A percentile compares a stretch with the other conserved stretches of the same genome.
phyloP scores from a whole-genome alignment of 2,888 invertebrate species.

The Macroteleia sp. region DNA sequence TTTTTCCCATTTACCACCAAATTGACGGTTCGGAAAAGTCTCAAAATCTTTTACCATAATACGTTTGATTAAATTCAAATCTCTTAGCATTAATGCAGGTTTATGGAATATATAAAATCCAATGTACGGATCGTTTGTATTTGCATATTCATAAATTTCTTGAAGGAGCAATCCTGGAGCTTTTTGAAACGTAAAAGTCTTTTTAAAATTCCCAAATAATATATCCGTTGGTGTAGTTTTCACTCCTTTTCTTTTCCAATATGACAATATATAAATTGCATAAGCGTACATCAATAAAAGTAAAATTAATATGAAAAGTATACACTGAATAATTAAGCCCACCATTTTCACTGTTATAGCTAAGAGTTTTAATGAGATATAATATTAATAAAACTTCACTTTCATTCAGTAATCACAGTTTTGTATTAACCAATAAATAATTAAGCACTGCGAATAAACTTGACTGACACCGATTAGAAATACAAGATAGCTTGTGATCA shows the following conservation, averaged over 20 bases:
- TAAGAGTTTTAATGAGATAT: no score
- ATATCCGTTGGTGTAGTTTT: slow-evolving; percentile 68
- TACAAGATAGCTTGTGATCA: no score
- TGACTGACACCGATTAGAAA: no score
- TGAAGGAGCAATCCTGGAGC: slow-evolving; percentile 70
- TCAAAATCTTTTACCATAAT: slow-evolving; percentile 85
- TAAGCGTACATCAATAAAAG: slow-evolving; percentile 64
- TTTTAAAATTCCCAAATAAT: slow-evolving; percentile 74
- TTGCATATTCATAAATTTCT: slow-evolving; percentile 72
- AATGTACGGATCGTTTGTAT: slow-evolving; percentile 76
- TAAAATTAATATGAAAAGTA: background rate
- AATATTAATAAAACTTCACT: no score
- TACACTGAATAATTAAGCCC: no score
- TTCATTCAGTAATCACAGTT: no score
- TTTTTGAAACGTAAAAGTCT: slow-evolving; percentile 69
- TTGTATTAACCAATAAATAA: no score
- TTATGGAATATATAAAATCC: slow-evolving; percentile 84
- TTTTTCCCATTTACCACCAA: slow-evolving; percentile 77
- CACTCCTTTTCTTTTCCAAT: slow-evolving; percentile 73
- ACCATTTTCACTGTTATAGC: no score
- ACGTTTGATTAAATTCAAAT: slow-evolving; percentile 83
- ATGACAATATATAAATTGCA: slow-evolving; percentile 72
- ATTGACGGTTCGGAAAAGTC: slow-evolving; percentile 83
- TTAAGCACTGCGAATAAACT: no score
- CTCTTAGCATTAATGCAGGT: slow-evolving; percentile 83